Percentiles rank a stretch among this genome's conserved stretches.
Conservation (phyloP, 2,797 vertebrate genomes). For the Discoglossus pictus region DNA sequence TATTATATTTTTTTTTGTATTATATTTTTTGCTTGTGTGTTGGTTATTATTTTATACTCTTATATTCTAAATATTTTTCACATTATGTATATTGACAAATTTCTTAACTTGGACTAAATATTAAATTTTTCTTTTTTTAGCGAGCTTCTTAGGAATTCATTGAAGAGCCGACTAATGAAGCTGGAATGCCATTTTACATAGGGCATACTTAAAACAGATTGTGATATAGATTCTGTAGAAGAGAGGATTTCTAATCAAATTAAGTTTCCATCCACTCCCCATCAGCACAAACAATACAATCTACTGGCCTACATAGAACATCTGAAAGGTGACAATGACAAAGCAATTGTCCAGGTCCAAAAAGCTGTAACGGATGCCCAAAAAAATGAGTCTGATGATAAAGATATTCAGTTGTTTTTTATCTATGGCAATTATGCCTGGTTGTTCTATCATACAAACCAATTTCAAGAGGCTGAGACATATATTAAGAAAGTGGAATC, state of each 20-base stretch:
- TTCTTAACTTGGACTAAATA: too few relatives aligned
- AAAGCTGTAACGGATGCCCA: slow-evolving; percentile 64
- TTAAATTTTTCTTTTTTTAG: slow-evolving; percentile 53
- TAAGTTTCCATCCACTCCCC: slow-evolving; percentile 41
- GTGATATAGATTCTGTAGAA: slow-evolving; percentile 60
- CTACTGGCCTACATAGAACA: slow-evolving; percentile 67
- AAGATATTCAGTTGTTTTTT: slow-evolving; percentile 64
- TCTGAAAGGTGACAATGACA: slow-evolving; percentile 62
- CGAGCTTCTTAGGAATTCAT: slow-evolving; percentile 50
- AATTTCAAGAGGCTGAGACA: slow-evolving; percentile 58
- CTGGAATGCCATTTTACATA: slow-evolving; percentile 80
- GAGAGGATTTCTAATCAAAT: slow-evolving; percentile 60
- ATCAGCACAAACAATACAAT: slow-evolving; percentile 59
- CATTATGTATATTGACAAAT: too few relatives aligned
- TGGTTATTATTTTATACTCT: too few relatives aligned
- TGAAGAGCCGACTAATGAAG: slow-evolving; percentile 62
- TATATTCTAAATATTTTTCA: too few relatives aligned
- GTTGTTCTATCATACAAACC: slow-evolving; percentile 68
- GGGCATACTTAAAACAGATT: slow-evolving; percentile 64
- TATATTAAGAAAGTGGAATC: slow-evolving; percentile 64
- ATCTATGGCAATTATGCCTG: slow-evolving; percentile 76
- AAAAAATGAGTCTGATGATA: slow-evolving; percentile 52
- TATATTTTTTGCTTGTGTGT: too few relatives aligned
- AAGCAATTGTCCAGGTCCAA: slow-evolving; percentile 65
- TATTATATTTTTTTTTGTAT: too few relatives aligned